Base-by-base conservation (phyloP, 2,888 invertebrate species). In the Lydus trimaculatus region DNA sequence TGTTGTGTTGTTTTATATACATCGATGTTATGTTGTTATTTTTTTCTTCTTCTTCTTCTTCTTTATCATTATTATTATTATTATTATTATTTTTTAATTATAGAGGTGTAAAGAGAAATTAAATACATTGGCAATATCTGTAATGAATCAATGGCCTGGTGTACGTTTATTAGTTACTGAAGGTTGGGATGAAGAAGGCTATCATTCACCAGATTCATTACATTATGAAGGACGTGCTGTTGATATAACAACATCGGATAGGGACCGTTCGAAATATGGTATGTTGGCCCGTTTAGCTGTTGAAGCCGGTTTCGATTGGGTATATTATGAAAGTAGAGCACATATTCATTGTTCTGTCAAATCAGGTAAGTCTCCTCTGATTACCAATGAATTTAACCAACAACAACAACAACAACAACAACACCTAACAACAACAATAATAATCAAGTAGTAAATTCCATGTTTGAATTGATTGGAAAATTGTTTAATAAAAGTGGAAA, bases 101-200 rank as follows among this genome's bases (percentile, higher is more conserved):
- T 91, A 98, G 98, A 91, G 97, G 84, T 97, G 97, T 87, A 96
- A 95, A 85, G 98, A 98, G 87, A 97, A 95, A 86, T 87, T 98
- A 80, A 96, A 97, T 87, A 95, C 95, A 68, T 87, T 98, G 82
- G 97, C 98, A 66, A 95, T 97, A 83, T 94, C 95, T 79, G 98
- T 98, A 85, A 96, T 97, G 96, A 98, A 98, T 88, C 95, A 96
- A 85, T 98, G 98, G 98, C 97, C 97, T 0, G 95, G 97, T n/a
- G 93, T 97, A 72, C 90, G 91, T 78, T 89, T 98, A 79, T 89
- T 97, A 66, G 98, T 98, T 73, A 96, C 94, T 74, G 98, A 98
- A 85, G 97, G 96, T 65, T 98, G 97, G 97, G 96, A 96, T 82
- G 97, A 97, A 84, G 94, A 94, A 81, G 90, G 90, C 73, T 90